These are phyloP conservation scores for Megalops cyprinoides DNA, from an alignment of 2,797 vertebrate species.

Conservation along the genomic window DNA sequence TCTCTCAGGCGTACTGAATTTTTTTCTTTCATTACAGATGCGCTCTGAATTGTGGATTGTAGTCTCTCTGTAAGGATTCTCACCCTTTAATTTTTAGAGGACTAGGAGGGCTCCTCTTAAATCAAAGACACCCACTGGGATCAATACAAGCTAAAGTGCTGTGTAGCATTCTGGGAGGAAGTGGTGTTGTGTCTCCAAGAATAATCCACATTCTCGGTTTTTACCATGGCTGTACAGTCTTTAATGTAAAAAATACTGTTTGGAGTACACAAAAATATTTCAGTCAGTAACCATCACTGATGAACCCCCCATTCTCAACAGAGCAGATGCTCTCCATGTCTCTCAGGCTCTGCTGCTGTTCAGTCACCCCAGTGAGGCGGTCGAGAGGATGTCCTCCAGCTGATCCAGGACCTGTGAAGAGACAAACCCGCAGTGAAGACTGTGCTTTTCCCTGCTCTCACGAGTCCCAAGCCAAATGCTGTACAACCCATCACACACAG, in stretches of 20 bases:
- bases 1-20: slow-evolving; percentile 11
- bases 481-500: too few species aligned
- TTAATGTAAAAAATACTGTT: slow-evolving; percentile 7
- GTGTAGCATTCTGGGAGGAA: not conserved
- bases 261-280: not conserved
- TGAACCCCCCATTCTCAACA: too few species aligned
- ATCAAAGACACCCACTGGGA: not conserved
- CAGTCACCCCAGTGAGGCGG: slow-evolving; percentile 42
- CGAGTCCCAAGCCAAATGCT: too few species aligned
- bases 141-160: not conserved
- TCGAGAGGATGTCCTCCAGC: slow-evolving; percentile 64
- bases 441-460: too few species aligned
- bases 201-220: not conserved
- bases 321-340: too few species aligned
- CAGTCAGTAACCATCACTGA: not conserved
- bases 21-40: not conserved
- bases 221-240: too few species aligned
- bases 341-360: slow-evolving; percentile 21
- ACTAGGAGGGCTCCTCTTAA: not conserved
- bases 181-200: not conserved
- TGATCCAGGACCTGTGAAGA: slow-evolving; percentile 67
- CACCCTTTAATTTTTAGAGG: not conserved
- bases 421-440: too few species aligned
- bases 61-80: not conserved
- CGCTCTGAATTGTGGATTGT: not conserved